Conservation (phyloP, 2,888 invertebrate genomes). For the Archips xylosteana region DNA sequence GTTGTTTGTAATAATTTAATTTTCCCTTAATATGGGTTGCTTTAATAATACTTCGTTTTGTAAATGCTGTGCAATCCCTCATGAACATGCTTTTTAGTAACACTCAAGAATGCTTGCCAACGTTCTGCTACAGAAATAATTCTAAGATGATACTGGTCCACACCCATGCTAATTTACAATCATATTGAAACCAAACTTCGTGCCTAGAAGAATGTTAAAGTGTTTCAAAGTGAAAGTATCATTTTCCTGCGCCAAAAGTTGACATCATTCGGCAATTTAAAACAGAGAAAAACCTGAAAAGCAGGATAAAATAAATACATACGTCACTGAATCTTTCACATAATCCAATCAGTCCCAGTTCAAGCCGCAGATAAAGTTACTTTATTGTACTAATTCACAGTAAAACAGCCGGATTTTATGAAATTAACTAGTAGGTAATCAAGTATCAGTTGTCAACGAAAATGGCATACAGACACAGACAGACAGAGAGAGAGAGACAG, state of each 20-base stretch:
- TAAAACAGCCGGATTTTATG: conserved; percentile 34
- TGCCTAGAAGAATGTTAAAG: conserved; percentile 32
- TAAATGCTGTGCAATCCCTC: too few species aligned
- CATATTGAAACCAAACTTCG: not conserved
- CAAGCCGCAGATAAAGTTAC: conserved; percentile 11
- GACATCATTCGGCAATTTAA: conserved; percentile 62
- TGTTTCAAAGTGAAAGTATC: conserved; percentile 45
- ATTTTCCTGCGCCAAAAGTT: conserved; percentile 55
- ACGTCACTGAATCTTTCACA: conserved; percentile 30
- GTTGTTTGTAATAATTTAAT: too few species aligned
- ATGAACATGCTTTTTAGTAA: conserved; percentile 1
- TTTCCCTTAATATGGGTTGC: too few species aligned
- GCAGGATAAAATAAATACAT: conserved; percentile 18
- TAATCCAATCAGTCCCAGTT: conserved; percentile 21
- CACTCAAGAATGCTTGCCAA: not conserved
- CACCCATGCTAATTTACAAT: not conserved
- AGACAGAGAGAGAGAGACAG: too few species aligned
- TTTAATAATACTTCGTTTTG: too few species aligned
- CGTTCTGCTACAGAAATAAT: not conserved
- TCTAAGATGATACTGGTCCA: not conserved
- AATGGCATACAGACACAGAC: conserved; percentile 1
- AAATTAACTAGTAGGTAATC: conserved; percentile 35
- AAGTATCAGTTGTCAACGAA: conserved; percentile 40
- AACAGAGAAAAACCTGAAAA: conserved; percentile 44
- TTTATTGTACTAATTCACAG: conserved; percentile 21